Base-by-base conservation (phyloP, 2,888 invertebrate genomes). In the Cephonodes hylas region DNA sequence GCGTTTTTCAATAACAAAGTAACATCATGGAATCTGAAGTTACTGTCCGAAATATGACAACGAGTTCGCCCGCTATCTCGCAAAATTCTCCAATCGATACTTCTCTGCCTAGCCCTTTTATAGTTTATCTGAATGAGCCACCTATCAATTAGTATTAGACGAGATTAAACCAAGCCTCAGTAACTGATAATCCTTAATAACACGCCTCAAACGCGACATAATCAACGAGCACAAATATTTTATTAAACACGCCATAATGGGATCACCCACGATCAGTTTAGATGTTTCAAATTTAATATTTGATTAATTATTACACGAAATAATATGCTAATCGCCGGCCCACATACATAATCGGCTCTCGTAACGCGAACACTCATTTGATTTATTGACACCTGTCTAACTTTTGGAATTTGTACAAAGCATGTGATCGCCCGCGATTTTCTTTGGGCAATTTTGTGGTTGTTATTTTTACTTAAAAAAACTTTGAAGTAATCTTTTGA, bases 231-330 rank as follows among this genome's bases (percentile, higher is more conserved):
- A 48, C 48, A 53, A 53, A 53, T 53, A 31, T 53, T 53, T 53
- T 18, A 53, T 53, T 18, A 53, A 53, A 53, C 53, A 0, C 15
- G 31, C 10, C 31, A 25, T 45, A 48, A 48, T 31, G 53, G 18
- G 53, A 53, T 53, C 53, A 53, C 31, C 53, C 53, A 27, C 48
- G 48, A 25, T 31, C 27, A 15, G 18, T 18, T 15, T 8, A 15
- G 18, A 27, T 18, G 53, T 53, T 27, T 53, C 18, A 53, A 53
- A 53, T 53, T 53, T 53, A 53, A 53, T 31, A 53, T 53, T 53
- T 53, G 53, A 53, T 53, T 53, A 53, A 53, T 53, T 31, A 31
- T 53, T 18, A 18, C 8, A 18, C 18, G 31, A 31, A 18, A 53
- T 18, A 18, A 53, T 15, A 53, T 53, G 53, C 53, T 53, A 53